Evolutionary conservation across 30 jellyfish, hydroid and myxozoan genomes (phyloP).

Genomic region (Mastigias papua): DNA sequence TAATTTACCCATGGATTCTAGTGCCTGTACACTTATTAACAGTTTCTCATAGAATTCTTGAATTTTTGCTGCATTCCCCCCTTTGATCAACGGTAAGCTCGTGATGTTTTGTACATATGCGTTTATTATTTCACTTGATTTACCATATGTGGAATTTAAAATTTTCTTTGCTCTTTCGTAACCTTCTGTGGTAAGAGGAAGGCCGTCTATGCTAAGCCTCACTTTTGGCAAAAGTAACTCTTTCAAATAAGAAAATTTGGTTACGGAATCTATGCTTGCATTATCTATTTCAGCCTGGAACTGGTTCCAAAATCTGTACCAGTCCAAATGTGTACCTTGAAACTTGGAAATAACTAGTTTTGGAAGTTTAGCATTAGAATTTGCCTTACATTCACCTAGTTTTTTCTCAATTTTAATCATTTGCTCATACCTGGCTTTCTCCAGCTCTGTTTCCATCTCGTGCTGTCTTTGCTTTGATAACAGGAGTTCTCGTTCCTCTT

Average conservation of each 20-base stretch:
- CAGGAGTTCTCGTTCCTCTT: too few relatives aligned
- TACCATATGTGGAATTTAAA: conserved; percentile 70
- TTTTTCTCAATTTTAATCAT: not conserved
- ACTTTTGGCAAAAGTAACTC: conserved; percentile 48
- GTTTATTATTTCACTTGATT: conserved; percentile 70
- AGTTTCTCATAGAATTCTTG: conserved; percentile 68
- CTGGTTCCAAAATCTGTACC: conserved; percentile 67
- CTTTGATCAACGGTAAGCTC: conserved; percentile 57
- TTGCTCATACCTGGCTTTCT: not conserved
- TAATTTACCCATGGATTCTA: conserved; percentile 80
- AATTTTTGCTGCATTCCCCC: conserved; percentile 47
- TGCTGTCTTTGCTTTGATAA: too few relatives aligned
- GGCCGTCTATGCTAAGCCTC: conserved; percentile 32
- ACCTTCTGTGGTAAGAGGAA: conserved; percentile 72
- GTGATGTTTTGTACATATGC: conserved; percentile 78
- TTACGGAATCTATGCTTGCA: conserved; percentile 40
- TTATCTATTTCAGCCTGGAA: conserved; percentile 55
- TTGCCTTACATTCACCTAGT: not conserved
- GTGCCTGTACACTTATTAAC: conserved; percentile 70
- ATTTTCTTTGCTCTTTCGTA: conserved; percentile 79
- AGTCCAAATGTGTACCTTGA: conserved; percentile 64
- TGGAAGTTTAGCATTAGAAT: not conserved
- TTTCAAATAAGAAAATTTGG: conserved; percentile 54
- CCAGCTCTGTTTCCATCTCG: too few relatives aligned
- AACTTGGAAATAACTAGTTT: conserved; percentile 13